A percentile compares a stretch with the other conserved stretches of the same genome.
phyloP scores from a whole-genome alignment of 2,797 vertebrate genomes.

The Microctenopoma lineatum region DNA sequence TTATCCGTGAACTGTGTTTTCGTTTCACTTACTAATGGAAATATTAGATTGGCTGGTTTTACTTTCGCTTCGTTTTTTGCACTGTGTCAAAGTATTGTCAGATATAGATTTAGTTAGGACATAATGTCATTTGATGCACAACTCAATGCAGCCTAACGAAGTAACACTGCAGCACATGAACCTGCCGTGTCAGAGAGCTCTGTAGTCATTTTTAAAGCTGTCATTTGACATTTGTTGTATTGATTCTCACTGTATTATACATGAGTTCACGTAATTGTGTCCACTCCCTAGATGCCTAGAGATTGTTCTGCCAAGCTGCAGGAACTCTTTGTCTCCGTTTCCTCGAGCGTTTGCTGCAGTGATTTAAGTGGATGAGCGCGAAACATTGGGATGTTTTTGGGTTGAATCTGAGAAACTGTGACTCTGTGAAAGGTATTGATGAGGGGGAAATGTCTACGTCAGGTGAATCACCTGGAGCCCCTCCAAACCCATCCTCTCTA shows the following conservation, averaged over 20 bases:
- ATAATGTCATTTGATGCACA: neutral
- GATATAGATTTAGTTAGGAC: neutral
- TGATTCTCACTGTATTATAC: slow-evolving; percentile 2
- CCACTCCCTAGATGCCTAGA: neutral
- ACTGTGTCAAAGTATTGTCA: too few relatives aligned
- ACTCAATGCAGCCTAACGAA: neutral
- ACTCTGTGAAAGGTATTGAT: slow-evolving; percentile 50
- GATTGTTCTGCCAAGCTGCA: slow-evolving; percentile 5
- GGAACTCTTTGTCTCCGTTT: slow-evolving; percentile 11
- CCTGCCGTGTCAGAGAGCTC: neutral
- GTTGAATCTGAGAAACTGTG: slow-evolving; percentile 46
- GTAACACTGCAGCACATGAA: neutral
- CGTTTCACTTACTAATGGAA: neutral
- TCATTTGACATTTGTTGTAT: slow-evolving; percentile 1
- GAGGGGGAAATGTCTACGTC: slow-evolving; percentile 54
- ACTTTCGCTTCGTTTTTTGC: too few relatives aligned
- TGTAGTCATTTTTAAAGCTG: neutral
- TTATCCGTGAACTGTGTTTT: neutral
- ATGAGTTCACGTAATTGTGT: slow-evolving; percentile 19
- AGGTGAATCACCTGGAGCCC: slow-evolving; percentile 55
- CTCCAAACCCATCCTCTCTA: slow-evolving; percentile 61
- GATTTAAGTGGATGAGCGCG: slow-evolving; percentile 45
- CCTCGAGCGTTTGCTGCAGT: slow-evolving; percentile 37
- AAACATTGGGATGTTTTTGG: slow-evolving; percentile 34
- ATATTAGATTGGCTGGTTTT: neutral